A percentile compares a stretch with the other conserved stretches of the same genome.
Conservation (phyloP, 2,888 invertebrate genomes). For the Synanthedon myopaeformis region DNA sequence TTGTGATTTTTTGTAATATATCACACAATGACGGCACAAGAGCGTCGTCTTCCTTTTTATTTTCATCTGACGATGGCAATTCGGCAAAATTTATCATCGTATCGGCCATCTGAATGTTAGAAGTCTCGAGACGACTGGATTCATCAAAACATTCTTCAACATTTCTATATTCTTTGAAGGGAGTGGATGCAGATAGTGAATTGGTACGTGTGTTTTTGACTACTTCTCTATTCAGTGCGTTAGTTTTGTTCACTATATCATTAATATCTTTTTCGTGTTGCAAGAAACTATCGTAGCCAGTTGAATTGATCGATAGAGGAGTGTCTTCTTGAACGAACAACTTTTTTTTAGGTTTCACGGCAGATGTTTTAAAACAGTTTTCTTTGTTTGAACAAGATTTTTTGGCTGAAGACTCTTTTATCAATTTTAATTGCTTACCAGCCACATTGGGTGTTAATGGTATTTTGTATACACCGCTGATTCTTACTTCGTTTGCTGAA, state of each 20-base stretch:
- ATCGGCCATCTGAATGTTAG: slow-evolving; percentile 28
- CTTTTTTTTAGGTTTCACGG: slow-evolving; percentile 5
- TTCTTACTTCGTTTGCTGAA: slow-evolving; percentile 17
- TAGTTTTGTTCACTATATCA: slow-evolving; percentile 28
- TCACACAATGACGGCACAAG: slow-evolving; percentile 50
- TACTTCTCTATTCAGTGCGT: too few species aligned
- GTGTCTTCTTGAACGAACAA: slow-evolving; percentile 20
- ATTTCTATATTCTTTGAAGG: slow-evolving; percentile 47
- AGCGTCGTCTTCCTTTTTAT: slow-evolving; percentile 35
- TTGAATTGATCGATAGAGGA: slow-evolving; percentile 39
- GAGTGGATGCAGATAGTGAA: slow-evolving; percentile 46
- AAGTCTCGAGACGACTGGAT: slow-evolving; percentile 32
- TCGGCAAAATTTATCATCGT: slow-evolving; percentile 51
- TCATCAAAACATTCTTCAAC: slow-evolving; percentile 41
- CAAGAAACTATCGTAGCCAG: slow-evolving; percentile 50
- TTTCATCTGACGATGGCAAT: slow-evolving; percentile 13
- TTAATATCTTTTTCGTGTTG: slow-evolving; percentile 48
- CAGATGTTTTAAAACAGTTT: slow-evolving; percentile 7
- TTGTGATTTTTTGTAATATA: slow-evolving; percentile 40
- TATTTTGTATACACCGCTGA: slow-evolving; percentile 49
- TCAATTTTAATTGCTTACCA: slow-evolving; percentile 21
- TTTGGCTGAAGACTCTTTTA: slow-evolving; percentile 2
- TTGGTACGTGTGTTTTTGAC: slow-evolving; percentile 38
- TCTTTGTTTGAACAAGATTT: slow-evolving; percentile 9
- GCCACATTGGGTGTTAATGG: slow-evolving; percentile 36